These are phyloP conservation scores for Gadus chalcogrammus DNA, from an alignment of 2,113 vertebrate genomes.

Conservation along the genomic window DNA sequence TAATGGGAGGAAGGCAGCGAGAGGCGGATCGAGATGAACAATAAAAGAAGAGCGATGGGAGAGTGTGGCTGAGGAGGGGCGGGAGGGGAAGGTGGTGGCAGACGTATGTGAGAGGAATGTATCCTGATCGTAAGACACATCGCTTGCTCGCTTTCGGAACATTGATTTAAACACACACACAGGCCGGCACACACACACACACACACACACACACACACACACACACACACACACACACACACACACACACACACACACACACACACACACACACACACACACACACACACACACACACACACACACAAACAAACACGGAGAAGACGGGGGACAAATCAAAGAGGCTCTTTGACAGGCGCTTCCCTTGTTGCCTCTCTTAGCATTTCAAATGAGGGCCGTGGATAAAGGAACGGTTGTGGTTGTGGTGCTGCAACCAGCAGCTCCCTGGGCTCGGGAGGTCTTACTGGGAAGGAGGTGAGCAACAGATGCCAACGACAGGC, in stretches of 20 bases:
- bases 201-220: slow-evolving; percentile 6
- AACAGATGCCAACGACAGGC: slow-evolving; percentile 40
- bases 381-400: slow-evolving; percentile 70
- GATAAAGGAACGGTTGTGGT: slow-evolving; percentile 66
- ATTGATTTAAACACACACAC: slow-evolving; percentile 3
- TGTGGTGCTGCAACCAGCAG: slow-evolving; percentile 42
- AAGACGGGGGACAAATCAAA: slow-evolving; percentile 54
- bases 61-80: not conserved
- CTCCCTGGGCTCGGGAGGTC: slow-evolving; percentile 56
- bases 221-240: not conserved
- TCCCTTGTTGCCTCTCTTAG: slow-evolving; percentile 70
- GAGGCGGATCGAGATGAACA: slow-evolving; percentile 57
- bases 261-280: not conserved
- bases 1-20: slow-evolving; percentile 18
- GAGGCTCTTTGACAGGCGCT: slow-evolving; percentile 64
- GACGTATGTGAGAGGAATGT: slow-evolving; percentile 28
- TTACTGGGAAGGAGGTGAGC: slow-evolving; percentile 43
- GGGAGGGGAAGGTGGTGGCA: not conserved
- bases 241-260: slow-evolving; percentile 9
- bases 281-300: not conserved
- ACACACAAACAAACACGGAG: slow-evolving; percentile 11
- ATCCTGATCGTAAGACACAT: slow-evolving; percentile 49
- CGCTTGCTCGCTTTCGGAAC: slow-evolving; percentile 35
- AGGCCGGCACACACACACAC: slow-evolving; percentile 24
- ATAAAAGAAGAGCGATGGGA: slow-evolving; percentile 55